These are phyloP conservation scores for Actinernus sp. DNA, from an alignment of 92 coral and sea anemone genomes.

Conservation along the genomic window DNA sequence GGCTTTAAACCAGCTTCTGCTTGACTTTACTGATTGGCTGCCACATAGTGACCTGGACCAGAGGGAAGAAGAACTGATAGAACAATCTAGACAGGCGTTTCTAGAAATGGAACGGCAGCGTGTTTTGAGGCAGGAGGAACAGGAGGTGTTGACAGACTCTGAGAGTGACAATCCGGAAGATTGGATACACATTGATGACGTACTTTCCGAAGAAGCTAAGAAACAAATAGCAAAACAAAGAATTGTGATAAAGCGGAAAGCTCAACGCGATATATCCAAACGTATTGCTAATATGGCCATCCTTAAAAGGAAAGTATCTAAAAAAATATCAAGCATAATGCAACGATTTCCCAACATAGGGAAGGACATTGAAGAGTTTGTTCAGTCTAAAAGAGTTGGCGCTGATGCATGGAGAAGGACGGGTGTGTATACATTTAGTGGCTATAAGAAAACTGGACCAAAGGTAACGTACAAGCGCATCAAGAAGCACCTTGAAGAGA, in stretches of 20 bases:
- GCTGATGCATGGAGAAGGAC: conserved; percentile 70
- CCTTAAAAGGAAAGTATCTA: conserved; percentile 24
- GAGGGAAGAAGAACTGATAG: conserved; percentile 13
- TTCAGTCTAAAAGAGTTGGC: conserved; percentile 44
- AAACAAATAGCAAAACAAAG: conserved; percentile 25
- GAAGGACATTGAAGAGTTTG: conserved; percentile 51
- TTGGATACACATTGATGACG: conserved; percentile 34
- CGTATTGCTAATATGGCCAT: too few species aligned
- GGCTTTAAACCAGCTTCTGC: conserved; percentile 9
- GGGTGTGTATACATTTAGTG: conserved; percentile 43
- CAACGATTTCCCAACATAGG: conserved; percentile 54
- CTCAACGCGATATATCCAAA: too few species aligned
- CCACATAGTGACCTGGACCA: conserved; percentile 4
- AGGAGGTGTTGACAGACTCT: conserved; percentile 13
- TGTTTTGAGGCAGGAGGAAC: not conserved
- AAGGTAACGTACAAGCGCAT: conserved; percentile 45
- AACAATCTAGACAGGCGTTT: conserved; percentile 18
- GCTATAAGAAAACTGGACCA: conserved; percentile 48
- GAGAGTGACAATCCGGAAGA: conserved; percentile 59
- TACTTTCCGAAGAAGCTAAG: conserved; percentile 10
- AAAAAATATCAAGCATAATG: conserved; percentile 22
- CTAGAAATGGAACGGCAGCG: conserved; percentile 12
- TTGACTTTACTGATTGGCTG: conserved; percentile 20
- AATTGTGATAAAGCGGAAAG: too few species aligned
- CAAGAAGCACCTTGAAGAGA: conserved; percentile 37